These are phyloP conservation scores for Plumapathes pennacea DNA, from an alignment of 92 coral and sea anemone species.

Conservation along the genomic window DNA sequence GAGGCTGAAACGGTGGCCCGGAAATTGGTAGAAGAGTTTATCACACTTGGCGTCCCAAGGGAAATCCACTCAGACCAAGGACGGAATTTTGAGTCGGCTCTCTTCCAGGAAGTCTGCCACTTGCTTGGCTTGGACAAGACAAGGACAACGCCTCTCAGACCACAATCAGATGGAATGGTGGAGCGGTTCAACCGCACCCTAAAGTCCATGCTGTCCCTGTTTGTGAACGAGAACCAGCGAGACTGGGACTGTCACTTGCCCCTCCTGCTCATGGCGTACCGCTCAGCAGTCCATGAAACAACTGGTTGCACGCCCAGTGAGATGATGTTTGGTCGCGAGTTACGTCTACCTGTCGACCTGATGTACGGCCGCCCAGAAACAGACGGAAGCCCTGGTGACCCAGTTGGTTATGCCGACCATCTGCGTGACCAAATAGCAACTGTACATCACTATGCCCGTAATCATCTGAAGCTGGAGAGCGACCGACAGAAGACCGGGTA, in stretches of 20 bases:
- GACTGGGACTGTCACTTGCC: conserved; percentile 50
- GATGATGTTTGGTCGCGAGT: too few species aligned
- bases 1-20: conserved; percentile 22
- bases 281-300: conserved; percentile 42
- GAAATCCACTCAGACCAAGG: conserved; percentile 25
- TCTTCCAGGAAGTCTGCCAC: conserved; percentile 19
- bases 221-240: conserved; percentile 12
- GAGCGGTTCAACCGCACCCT: conserved; percentile 46
- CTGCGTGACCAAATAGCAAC: too few species aligned
- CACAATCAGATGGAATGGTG: conserved; percentile 44
- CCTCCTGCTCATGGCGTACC: conserved; percentile 38
- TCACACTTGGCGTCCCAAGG: conserved; percentile 11
- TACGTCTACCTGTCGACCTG: too few species aligned
- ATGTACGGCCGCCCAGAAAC: too few species aligned
- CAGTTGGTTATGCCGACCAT: too few species aligned
- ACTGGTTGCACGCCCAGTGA: conserved; percentile 36
- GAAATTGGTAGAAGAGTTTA: conserved; percentile 20
- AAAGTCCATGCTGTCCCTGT: conserved; percentile 39
- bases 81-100: conserved; percentile 19
- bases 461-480: too few species aligned
- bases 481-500: too few species aligned
- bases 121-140: conserved; percentile 20
- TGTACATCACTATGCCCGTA: too few species aligned
- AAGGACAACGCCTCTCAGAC: conserved; percentile 41
- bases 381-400: too few species aligned